These are phyloP conservation scores for Cromileptes altivelis DNA, from an alignment of 2,113 vertebrate species.

Conservation along the genomic window DNA sequence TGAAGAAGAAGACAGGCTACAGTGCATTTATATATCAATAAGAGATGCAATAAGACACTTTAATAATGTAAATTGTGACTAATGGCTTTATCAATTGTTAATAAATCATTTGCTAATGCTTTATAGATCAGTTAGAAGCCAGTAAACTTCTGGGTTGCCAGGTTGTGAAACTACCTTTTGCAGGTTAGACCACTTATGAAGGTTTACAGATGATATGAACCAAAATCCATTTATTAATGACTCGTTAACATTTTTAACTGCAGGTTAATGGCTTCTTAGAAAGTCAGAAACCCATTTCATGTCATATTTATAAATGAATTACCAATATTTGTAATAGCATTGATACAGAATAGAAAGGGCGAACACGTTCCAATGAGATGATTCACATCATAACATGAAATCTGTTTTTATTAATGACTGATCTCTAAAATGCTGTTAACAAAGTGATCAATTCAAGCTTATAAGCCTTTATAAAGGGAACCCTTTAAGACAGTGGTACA, in stretches of 20 bases:
- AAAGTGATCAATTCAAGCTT: background rate
- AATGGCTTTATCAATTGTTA: background rate
- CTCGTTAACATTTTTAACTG: background rate
- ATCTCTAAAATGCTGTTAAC: background rate
- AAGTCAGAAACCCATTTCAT: conserved; percentile 7
- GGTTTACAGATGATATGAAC: background rate
- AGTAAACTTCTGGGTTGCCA: background rate
- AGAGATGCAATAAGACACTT: background rate
- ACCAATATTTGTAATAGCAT: background rate
- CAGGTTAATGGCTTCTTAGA: background rate
- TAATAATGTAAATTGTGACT: background rate
- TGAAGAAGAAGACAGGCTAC: conserved; percentile 1
- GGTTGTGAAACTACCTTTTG: background rate
- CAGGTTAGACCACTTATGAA: background rate
- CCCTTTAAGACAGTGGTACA: background rate
- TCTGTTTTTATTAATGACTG: background rate
- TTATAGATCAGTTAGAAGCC: background rate
- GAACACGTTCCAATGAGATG: background rate
- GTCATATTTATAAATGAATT: background rate
- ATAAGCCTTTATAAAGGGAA: background rate
- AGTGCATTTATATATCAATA: background rate
- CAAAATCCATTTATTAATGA: background rate
- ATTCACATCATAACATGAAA: background rate
- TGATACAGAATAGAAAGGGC: background rate
- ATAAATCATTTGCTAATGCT: background rate